Percentiles rank a stretch among this genome's conserved stretches.
These are phyloP conservation scores for Tenthredo amoena DNA, from an alignment of 2,888 invertebrate species.

Conservation along the genomic window DNA sequence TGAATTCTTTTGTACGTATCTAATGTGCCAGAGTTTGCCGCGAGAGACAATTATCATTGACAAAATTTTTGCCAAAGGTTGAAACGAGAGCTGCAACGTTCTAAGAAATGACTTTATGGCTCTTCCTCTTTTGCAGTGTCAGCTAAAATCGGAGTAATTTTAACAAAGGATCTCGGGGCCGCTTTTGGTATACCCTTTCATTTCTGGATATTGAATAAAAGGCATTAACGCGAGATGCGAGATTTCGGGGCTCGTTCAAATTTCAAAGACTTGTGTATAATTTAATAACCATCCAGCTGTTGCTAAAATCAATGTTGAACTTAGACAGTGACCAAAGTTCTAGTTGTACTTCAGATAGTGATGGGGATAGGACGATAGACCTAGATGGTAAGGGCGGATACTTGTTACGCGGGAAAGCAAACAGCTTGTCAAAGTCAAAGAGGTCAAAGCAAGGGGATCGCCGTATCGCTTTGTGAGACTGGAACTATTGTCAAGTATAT, in stretches of 20 bases:
- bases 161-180: not conserved
- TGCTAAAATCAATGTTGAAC: constrained; percentile 68
- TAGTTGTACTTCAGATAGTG: constrained; percentile 33
- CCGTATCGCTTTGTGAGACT: constrained; percentile 17
- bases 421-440: constrained; percentile 38
- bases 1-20: constrained; percentile 5
- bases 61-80: constrained; percentile 7
- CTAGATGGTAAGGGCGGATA: constrained; percentile 22
- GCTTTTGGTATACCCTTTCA: not conserved
- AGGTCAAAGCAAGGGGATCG: constrained; percentile 16
- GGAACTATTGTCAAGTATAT: constrained; percentile 41
- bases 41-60: constrained; percentile 13
- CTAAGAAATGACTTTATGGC: not conserved
- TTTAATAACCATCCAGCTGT: constrained; percentile 18
- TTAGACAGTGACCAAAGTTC: constrained; percentile 66
- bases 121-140: not conserved
- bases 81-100: not conserved
- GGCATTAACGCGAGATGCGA: not conserved
- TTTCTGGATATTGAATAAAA: constrained; percentile 37
- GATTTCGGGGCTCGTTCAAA: not conserved
- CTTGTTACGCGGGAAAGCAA: constrained; percentile 27
- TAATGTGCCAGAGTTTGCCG: not conserved
- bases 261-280: constrained; percentile 12
- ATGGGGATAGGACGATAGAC: not conserved
- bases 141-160: constrained; percentile 30